phyloP scores from a whole-genome alignment of 2,113 vertebrate genomes.

The Nothocercus nigrocapillus region DNA sequence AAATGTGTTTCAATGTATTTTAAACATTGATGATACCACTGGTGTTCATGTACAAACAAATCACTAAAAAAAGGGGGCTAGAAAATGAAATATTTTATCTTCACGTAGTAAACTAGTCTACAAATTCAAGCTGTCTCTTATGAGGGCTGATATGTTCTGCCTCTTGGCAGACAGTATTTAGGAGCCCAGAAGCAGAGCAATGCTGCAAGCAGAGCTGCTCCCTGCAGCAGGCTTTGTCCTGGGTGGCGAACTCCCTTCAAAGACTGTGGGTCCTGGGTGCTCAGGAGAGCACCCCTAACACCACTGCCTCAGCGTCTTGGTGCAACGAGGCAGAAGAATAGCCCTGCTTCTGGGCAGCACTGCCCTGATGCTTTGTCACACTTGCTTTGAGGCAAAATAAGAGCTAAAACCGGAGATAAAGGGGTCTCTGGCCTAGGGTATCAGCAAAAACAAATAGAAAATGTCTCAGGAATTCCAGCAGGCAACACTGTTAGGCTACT shows the following conservation, averaged over 20 bases:
- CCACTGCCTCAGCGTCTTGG: background rate
- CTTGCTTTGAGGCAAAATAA: background rate
- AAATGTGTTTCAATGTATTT: background rate
- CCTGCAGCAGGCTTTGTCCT: background rate
- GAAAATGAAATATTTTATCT: background rate
- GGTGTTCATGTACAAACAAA: background rate
- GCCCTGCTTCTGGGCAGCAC: background rate
- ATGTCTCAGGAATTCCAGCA: background rate
- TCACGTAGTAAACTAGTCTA: background rate
- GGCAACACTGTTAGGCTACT: background rate
- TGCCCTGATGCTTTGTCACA: background rate
- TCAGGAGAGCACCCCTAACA: background rate
- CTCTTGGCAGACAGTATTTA: background rate
- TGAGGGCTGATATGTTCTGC: background rate
- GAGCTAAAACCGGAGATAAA: background rate
- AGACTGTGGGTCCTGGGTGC: background rate
- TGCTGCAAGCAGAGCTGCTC: fast-evolving
- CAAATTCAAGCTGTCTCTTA: fast-evolving
- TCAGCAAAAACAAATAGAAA: background rate
- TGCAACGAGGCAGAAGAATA: background rate
- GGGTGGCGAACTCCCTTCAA: background rate
- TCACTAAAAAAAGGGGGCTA: background rate
- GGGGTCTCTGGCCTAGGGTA: fast-evolving
- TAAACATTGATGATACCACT: background rate
- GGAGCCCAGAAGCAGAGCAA: background rate